Percentiles rank a stretch among this genome's conserved stretches.
Evolutionary conservation across 2,888 invertebrate genomes (phyloP).

Genomic region (Norana najaformis): DNA sequence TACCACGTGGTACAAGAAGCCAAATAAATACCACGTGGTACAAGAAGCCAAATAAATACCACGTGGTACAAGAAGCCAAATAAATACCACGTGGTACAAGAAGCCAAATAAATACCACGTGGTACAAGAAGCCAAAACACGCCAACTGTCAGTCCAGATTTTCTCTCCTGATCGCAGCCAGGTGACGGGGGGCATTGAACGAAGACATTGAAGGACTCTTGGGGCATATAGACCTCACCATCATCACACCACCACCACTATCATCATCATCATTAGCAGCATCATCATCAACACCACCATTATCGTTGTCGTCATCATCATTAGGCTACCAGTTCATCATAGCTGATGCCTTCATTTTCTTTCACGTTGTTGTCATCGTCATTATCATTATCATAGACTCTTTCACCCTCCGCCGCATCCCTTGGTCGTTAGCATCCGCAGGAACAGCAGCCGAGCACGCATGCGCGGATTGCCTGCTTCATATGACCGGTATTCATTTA

Average conservation of each 20-base stretch:
- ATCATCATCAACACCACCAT: background rate
- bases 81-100: too few species aligned
- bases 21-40: too few species aligned
- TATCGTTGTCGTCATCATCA: background rate
- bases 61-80: too few species aligned
- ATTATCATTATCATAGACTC: background rate
- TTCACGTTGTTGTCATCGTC: background rate
- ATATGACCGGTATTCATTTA: background rate
- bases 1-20: too few species aligned
- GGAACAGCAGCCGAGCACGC: background rate
- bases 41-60: too few species aligned
- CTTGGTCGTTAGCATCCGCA: background rate
- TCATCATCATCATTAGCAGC: background rate
- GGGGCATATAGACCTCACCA: background rate
- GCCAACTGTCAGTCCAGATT: too few species aligned
- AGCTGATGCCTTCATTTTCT: background rate
- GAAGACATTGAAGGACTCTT: too few species aligned
- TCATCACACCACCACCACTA: background rate
- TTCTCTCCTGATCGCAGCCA: too few species aligned
- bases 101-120: too few species aligned
- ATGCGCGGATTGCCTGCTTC: background rate
- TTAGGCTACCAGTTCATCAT: background rate
- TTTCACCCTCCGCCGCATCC: background rate
- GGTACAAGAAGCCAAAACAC: too few species aligned
- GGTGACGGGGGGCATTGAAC: too few species aligned